Percentiles rank a stretch among this genome's conserved stretches.
Evolutionary conservation across 2,797 vertebrate species (phyloP).

Genomic region (Acanthiza pusilla): DNA sequence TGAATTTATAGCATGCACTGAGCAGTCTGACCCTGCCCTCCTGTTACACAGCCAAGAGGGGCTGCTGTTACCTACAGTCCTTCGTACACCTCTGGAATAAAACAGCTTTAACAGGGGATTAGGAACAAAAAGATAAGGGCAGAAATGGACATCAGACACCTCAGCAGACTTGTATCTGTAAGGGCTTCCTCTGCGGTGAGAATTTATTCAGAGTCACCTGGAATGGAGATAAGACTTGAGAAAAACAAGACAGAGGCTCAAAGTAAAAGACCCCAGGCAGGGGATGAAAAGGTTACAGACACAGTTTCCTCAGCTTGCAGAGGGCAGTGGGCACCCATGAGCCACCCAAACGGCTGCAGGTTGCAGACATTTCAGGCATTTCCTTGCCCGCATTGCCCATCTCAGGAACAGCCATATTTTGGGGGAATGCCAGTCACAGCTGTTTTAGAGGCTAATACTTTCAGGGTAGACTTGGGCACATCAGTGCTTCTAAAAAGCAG

Average conservation of each 20-base stretch:
- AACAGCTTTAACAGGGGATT: not conserved
- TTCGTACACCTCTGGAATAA: not conserved
- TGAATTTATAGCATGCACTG: not conserved
- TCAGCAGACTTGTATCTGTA: not conserved
- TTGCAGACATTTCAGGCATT: not conserved
- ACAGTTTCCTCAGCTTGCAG: not conserved
- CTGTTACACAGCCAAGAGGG: not conserved
- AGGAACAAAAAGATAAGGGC: not conserved
- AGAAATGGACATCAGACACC: not conserved
- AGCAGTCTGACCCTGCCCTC: not conserved
- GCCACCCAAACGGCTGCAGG: not conserved
- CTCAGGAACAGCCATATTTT: not conserved
- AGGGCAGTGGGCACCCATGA: not conserved
- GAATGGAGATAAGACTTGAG: not conserved
- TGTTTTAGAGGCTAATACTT: not conserved
- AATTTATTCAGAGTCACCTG: not conserved
- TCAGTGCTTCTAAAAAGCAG: not conserved
- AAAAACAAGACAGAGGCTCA: not conserved
- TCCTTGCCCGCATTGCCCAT: not conserved
- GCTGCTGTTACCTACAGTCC: not conserved
- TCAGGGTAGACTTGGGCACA: not conserved
- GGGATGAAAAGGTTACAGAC: not conserved
- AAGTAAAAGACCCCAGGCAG: not conserved
- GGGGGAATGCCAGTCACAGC: not conserved
- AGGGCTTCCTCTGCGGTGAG: not conserved